These are phyloP conservation scores for Passerculus sandwichensis DNA, from an alignment of 2,797 vertebrate species.

Conservation along the genomic window DNA sequence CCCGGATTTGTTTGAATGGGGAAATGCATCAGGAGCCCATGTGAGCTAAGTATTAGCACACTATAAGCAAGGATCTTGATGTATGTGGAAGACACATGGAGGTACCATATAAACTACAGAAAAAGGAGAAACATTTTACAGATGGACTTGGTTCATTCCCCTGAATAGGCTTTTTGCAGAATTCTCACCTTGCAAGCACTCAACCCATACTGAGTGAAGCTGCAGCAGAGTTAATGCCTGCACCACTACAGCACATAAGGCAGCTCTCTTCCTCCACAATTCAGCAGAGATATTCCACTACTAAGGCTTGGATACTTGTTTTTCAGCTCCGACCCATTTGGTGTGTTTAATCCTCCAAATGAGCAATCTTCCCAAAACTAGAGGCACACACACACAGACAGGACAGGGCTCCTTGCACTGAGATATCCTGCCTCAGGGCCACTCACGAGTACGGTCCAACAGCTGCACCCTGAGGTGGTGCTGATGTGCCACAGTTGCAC, in stretches of 20 bases:
- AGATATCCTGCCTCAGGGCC: background rate
- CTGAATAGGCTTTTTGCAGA: background rate
- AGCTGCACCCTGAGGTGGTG: background rate
- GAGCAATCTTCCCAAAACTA: background rate
- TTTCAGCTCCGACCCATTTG: background rate
- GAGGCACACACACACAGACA: no score
- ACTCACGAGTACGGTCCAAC: no score
- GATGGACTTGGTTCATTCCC: background rate
- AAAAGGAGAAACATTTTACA: background rate
- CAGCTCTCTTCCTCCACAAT: background rate
- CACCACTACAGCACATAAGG: rapidly evolving
- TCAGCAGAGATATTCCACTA: background rate
- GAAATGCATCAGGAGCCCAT: background rate
- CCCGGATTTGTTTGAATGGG: background rate
- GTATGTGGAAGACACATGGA: background rate
- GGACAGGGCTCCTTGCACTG: rapidly evolving
- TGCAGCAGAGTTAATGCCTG: background rate
- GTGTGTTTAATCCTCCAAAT: background rate
- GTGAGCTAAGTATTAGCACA: background rate
- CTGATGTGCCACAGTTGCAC: background rate
- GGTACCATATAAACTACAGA: background rate
- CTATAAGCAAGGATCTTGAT: background rate
- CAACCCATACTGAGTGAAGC: background rate
- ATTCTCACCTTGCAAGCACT: background rate
- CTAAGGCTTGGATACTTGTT: background rate